Percentiles rank a stretch among this genome's conserved stretches.
phyloP scores from a whole-genome alignment of 2,113 vertebrate genomes.

The Phrynosoma platyrhinos region DNA sequence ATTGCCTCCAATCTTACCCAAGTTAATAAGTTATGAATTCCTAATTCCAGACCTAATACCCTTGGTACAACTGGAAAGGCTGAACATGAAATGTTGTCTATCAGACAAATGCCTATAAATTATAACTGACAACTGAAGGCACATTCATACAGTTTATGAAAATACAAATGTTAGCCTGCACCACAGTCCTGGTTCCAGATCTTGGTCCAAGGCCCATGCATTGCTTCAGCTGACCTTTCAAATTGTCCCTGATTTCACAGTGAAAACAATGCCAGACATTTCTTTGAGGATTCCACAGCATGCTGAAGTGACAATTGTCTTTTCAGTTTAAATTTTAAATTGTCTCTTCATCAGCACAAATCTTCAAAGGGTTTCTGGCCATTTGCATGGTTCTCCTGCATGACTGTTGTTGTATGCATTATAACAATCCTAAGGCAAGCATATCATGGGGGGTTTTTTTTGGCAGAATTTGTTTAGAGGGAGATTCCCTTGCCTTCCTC shows the following conservation, averaged over 20 bases:
- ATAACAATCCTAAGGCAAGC: no score
- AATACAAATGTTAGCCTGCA: constrained; percentile 6
- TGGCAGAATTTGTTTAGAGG: no score
- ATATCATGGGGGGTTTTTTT: no score
- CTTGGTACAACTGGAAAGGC: constrained; percentile 33
- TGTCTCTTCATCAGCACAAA: not conserved
- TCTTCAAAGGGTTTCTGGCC: not conserved
- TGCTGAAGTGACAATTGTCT: not conserved
- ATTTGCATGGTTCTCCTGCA: not conserved
- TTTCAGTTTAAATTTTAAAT: not conserved
- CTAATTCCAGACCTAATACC: constrained; percentile 34
- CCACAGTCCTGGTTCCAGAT: not conserved
- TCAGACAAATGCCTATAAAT: constrained; percentile 5
- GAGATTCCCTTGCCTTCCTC: no score
- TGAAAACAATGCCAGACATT: not conserved
- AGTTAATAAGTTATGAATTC: constrained; percentile 60
- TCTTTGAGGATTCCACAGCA: not conserved
- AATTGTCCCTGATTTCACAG: not conserved
- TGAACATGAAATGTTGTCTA: constrained; percentile 13
- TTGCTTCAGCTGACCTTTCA: not conserved
- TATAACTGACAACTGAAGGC: not conserved
- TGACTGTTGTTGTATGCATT: no score
- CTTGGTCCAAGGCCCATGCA: not conserved
- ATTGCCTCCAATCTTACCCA: constrained; percentile 51
- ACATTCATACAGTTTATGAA: constrained; percentile 12